Percentiles rank a stretch among this genome's conserved stretches.
These are phyloP conservation scores for Drosophila rhopaloa DNA, from an alignment of 1,140 invertebrate species.

Conservation along the genomic window DNA sequence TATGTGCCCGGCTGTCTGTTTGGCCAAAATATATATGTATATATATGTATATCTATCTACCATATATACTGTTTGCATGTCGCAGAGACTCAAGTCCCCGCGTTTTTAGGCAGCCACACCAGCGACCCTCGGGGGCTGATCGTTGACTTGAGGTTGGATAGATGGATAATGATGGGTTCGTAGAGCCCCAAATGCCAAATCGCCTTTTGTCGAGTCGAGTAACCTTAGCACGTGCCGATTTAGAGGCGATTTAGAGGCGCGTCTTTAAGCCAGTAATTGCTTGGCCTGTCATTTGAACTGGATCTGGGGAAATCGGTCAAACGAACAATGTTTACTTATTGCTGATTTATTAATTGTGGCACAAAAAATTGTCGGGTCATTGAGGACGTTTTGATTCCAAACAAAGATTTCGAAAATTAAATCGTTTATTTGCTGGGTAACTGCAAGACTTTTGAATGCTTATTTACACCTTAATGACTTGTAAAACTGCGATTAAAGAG, in stretches of 20 bases:
- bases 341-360: constrained; percentile 45
- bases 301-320: constrained; percentile 36
- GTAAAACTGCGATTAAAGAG: background rate
- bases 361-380: constrained; percentile 34
- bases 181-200: constrained; percentile 42
- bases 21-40: constrained; percentile 33
- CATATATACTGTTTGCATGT: constrained; percentile 26
- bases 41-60: background rate
- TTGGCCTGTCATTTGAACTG: constrained; percentile 19
- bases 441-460: constrained; percentile 4
- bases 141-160: constrained; percentile 44
- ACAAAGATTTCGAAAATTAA: constrained; percentile 10
- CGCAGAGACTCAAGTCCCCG: constrained; percentile 23
- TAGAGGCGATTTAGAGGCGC: constrained; percentile 56
- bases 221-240: constrained; percentile 74
- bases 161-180: constrained; percentile 62
- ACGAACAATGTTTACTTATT: constrained; percentile 37
- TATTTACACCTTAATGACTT: constrained; percentile 15
- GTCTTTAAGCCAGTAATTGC: constrained; percentile 47
- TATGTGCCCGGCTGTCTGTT: constrained; percentile 41
- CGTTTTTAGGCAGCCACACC: constrained; percentile 59
- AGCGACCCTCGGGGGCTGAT: constrained; percentile 64
- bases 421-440: constrained; percentile 11
- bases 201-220: constrained; percentile 58
- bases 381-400: constrained; percentile 21